Evolutionary conservation across 2,888 invertebrate species (phyloP), one percentile per base, ranked within the genome.

Genomic region (Apotomis betuletana): DNA sequence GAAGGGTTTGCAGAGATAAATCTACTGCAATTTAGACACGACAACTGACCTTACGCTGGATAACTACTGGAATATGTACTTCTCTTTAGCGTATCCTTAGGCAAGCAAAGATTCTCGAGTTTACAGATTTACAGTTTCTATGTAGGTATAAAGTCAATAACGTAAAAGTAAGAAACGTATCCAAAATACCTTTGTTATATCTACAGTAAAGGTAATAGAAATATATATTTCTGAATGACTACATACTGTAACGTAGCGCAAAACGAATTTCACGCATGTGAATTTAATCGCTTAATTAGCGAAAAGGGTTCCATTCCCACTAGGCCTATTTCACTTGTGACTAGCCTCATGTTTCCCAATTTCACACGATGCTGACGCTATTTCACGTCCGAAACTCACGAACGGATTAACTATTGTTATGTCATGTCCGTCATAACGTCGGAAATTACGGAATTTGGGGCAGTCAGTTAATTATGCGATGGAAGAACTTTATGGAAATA

Each of bases 341-440:
- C 80, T 79, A 57, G 6, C 51, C 51, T 57, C 46, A 79, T 82
- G 81, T 83, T 85, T 82, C 82, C 81, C 84, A 85, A 86, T 87
- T 86, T 86, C 69, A 73, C 62, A 73, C 69, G 15, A 64, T 15
- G 51, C 15, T 13, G 58, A 38, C 49, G 27, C 27, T 27, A 27
- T 27, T 27, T 27, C 27, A 27, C 27, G 36, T 62, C 59, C 44
- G 44, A 72, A 63, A 72, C 68, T 63, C 58, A 52, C 51, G 13
- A 44, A 13, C 10, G 63, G 63, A 63, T 70, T 63, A 64, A 70
- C 63, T 64, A 64, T 64, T 69, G 62, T 63, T 63, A 49, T 69
- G 63, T 52, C 61, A 71, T 71, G 62, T 55, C 59, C 51, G 36
- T 36, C 64, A 36, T 64, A 58, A 59, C 38, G 36, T 12, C 44